These are phyloP conservation scores for Melanotus villosus DNA, from an alignment of 2,888 invertebrate species.

Conservation along the genomic window DNA sequence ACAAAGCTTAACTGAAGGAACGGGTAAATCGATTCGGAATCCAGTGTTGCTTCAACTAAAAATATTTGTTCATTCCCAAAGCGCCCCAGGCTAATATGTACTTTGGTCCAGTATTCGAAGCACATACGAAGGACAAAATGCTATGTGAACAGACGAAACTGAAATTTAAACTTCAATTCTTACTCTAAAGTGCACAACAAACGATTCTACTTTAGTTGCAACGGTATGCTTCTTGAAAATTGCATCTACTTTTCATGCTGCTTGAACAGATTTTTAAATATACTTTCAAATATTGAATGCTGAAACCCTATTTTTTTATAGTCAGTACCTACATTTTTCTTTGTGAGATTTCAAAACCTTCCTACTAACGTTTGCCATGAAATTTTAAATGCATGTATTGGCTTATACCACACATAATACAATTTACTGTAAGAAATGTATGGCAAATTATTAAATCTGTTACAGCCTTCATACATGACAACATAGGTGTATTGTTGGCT, in stretches of 20 bases:
- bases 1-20: slow-evolving; percentile 35
- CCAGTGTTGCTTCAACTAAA: slow-evolving; percentile 42
- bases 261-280: neutral
- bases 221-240: neutral
- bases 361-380: too few relatives aligned
- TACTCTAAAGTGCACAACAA: neutral
- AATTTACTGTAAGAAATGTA: too few relatives aligned
- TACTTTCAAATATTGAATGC: too few relatives aligned
- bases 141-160: slow-evolving; percentile 15
- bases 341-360: too few relatives aligned
- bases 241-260: neutral
- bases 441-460: too few relatives aligned
- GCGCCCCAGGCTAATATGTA: slow-evolving; percentile 42
- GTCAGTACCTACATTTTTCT: too few relatives aligned
- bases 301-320: too few relatives aligned
- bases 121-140: slow-evolving; percentile 29
- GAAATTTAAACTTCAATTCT: slow-evolving; percentile 35
- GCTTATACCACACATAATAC: too few relatives aligned
- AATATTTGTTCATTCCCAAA: slow-evolving; percentile 46
- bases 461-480: too few relatives aligned
- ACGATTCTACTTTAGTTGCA: slow-evolving; percentile 10
- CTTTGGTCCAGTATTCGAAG: slow-evolving; percentile 35
- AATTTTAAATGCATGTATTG: too few relatives aligned
- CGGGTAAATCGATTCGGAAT: slow-evolving; percentile 42
- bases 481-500: too few relatives aligned